phyloP scores from a whole-genome alignment of 2,888 invertebrate species.

The Muschampia plurimacula region DNA sequence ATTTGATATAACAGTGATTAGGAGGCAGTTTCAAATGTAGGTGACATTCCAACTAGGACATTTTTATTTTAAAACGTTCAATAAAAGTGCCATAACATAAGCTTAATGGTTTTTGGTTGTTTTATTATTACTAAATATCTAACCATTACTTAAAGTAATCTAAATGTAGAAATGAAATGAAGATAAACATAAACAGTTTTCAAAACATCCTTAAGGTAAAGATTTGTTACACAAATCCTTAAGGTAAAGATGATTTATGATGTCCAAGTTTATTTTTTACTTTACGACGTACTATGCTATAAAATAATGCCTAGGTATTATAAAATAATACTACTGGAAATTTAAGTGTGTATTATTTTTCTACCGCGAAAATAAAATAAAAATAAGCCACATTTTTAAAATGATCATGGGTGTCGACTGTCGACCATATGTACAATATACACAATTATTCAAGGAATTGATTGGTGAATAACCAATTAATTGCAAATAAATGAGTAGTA shows the following conservation, averaged over 20 bases:
- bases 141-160: background rate
- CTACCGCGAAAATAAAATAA: constrained; percentile 23
- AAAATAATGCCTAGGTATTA: background rate
- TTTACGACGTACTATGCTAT: background rate
- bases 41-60: too few species aligned
- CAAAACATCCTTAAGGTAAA: background rate
- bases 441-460: constrained; percentile 4
- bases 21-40: too few species aligned
- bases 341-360: constrained; percentile 6
- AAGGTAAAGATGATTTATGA: too few species aligned
- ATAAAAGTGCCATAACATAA: too few species aligned
- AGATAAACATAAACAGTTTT: background rate
- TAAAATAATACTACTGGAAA: background rate
- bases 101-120: too few species aligned
- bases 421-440: background rate
- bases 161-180: background rate
- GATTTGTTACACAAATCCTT: background rate
- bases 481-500: constrained; percentile 64
- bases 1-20: too few species aligned
- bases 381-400: background rate
- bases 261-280: background rate
- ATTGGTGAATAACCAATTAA: constrained; percentile 31
- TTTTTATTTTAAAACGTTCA: too few species aligned
- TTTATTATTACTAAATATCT: too few species aligned
- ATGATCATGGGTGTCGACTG: background rate